phyloP scores from a whole-genome alignment of 2,113 vertebrate species.

The Tenrec ecaudatus region DNA sequence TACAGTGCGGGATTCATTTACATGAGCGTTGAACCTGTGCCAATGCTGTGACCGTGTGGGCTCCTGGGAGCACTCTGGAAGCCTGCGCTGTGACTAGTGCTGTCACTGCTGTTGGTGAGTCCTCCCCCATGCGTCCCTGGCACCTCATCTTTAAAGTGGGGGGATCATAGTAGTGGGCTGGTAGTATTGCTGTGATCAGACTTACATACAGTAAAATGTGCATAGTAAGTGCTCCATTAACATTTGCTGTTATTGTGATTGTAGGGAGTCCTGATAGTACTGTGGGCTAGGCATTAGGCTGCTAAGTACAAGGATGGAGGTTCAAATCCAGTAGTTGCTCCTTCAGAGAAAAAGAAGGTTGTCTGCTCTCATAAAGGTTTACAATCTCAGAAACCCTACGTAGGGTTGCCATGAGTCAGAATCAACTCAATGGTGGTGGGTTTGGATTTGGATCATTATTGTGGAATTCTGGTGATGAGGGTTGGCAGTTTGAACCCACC shows the following conservation, averaged over 20 bases:
- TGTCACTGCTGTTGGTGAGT: background rate
- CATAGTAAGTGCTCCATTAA: background rate
- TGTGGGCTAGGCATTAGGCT: background rate
- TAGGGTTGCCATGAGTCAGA: too few relatives aligned
- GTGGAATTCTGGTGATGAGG: too few relatives aligned
- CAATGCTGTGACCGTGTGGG: background rate
- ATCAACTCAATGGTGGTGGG: too few relatives aligned
- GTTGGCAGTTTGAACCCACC: too few relatives aligned
- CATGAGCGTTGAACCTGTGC: background rate
- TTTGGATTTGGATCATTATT: too few relatives aligned
- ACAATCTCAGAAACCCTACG: too few relatives aligned
- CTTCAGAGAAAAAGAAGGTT: too few relatives aligned
- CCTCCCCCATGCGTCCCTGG: too few relatives aligned
- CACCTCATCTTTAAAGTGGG: background rate
- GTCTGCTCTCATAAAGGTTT: too few relatives aligned
- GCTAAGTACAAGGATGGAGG: too few relatives aligned
- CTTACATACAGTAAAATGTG: background rate
- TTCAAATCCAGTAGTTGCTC: too few relatives aligned
- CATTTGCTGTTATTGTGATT: background rate
- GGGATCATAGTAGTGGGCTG: background rate
- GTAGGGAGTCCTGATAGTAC: background rate
- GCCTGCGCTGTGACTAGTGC: rapidly evolving
- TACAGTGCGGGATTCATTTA: background rate
- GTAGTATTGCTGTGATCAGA: background rate
- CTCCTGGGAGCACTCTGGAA: background rate